Evolutionary conservation across 2,888 invertebrate genomes (phyloP).

Genomic region (Belgica antarctica): DNA sequence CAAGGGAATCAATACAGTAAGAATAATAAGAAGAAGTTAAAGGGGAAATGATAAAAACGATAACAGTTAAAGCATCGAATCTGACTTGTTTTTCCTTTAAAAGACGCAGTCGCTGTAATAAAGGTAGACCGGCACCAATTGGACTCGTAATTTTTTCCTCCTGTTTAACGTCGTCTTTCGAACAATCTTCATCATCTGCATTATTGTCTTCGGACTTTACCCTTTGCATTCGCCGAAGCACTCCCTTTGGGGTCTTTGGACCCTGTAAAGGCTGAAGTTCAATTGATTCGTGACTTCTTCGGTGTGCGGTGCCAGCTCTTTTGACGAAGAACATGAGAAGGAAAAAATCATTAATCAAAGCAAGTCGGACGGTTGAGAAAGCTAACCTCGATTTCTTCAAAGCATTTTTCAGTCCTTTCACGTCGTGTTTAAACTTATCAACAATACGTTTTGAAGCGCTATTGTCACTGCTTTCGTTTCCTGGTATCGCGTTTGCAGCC

Average conservation of each 20-base stretch:
- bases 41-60: not conserved
- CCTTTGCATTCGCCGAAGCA: slow-evolving; percentile 70
- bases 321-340: not conserved
- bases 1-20: too few species aligned
- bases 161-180: slow-evolving; percentile 40
- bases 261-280: slow-evolving; percentile 65
- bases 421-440: slow-evolving; percentile 79
- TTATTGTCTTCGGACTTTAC: slow-evolving; percentile 72
- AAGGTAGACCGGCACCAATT: slow-evolving; percentile 79
- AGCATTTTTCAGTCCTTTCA: slow-evolving; percentile 67
- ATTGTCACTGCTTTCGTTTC: slow-evolving; percentile 58
- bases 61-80: too few species aligned
- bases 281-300: slow-evolving; percentile 61
- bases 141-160: slow-evolving; percentile 68
- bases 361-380: not conserved
- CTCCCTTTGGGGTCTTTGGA: slow-evolving; percentile 56
- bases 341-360: slow-evolving; percentile 7
- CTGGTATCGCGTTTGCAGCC: slow-evolving; percentile 46
- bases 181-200: slow-evolving; percentile 54
- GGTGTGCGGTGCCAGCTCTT: slow-evolving; percentile 47
- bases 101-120: slow-evolving; percentile 72
- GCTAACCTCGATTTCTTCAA: slow-evolving; percentile 59
- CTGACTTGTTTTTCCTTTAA: slow-evolving; percentile 80
- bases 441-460: slow-evolving; percentile 74
- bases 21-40: slow-evolving; percentile 2